A percentile compares a stretch with the other conserved stretches of the same genome.
These are phyloP conservation scores for Drosophila seclusa DNA, from an alignment of 2,888 invertebrate genomes.

Conservation along the genomic window DNA sequence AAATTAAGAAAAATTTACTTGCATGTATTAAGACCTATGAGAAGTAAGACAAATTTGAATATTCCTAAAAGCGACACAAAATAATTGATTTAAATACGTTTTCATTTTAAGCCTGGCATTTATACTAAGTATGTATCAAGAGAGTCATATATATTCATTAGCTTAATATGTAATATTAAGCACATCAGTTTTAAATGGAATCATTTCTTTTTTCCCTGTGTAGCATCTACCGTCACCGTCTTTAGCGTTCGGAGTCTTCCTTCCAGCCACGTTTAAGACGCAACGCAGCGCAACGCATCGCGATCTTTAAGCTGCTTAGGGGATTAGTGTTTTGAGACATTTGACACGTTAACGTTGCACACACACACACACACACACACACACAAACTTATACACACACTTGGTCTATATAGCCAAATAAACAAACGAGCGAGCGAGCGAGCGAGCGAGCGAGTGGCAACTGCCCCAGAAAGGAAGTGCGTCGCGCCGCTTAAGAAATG, in stretches of 20 bases:
- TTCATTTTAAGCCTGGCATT: not conserved
- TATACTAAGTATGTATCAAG: not conserved
- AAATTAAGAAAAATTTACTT: not conserved
- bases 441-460: conserved; percentile 37
- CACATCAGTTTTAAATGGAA: not conserved
- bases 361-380: conserved; percentile 33
- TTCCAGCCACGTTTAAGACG: conserved; percentile 58
- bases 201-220: not conserved
- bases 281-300: conserved; percentile 66
- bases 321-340: conserved; percentile 83
- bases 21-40: not conserved
- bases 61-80: not conserved
- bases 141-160: not conserved
- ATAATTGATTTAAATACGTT: not conserved
- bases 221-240: conserved; percentile 10
- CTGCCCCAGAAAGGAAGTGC: conserved; percentile 69
- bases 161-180: not conserved
- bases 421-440: conserved; percentile 44
- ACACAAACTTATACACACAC: conserved; percentile 14
- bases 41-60: not conserved
- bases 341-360: conserved; percentile 81
- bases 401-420: conserved; percentile 50
- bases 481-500: conserved; percentile 69
- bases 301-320: conserved; percentile 84
- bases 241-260: conserved; percentile 18